Conservation (phyloP, 1,140 invertebrate genomes). For the Heliconius hermathena region DNA sequence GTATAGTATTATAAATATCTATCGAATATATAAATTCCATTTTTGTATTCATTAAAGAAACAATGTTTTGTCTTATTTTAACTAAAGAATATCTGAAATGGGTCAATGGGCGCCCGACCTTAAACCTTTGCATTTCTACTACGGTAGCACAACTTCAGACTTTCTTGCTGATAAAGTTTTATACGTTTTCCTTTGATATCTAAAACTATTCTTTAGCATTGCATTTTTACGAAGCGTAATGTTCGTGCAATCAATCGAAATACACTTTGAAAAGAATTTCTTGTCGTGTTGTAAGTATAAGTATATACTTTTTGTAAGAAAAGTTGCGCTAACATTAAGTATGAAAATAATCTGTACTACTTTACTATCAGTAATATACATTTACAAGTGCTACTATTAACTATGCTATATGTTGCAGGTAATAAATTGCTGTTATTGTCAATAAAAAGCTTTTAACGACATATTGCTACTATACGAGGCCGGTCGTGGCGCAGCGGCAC, state of each 20-base stretch:
- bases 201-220: conserved; percentile 4
- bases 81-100: conserved; percentile 15
- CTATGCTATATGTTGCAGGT: background rate
- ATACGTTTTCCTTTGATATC: conserved; percentile 22
- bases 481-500: too few relatives aligned
- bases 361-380: too few relatives aligned
- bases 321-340: conserved; percentile 1
- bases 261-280: conserved; percentile 2
- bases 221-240: conserved; percentile 8
- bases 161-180: conserved; percentile 9
- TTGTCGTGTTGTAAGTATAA: background rate
- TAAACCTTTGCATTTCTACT: conserved; percentile 28
- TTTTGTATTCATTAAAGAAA: background rate
- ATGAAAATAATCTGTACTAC: background rate
- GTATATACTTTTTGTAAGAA: background rate
- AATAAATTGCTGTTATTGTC: background rate
- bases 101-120: conserved; percentile 27
- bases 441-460: background rate
- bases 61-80: conserved; percentile 1
- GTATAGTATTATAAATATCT: too few relatives aligned
- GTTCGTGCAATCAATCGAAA: conserved; percentile 12
- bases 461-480: too few relatives aligned
- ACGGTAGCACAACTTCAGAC: conserved; percentile 13
- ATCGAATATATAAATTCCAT: background rate
- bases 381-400: background rate